Evolutionary conservation across 2,113 vertebrate genomes (phyloP), one percentile per base, ranked within the genome.

Genomic region (Calypte anna): DNA sequence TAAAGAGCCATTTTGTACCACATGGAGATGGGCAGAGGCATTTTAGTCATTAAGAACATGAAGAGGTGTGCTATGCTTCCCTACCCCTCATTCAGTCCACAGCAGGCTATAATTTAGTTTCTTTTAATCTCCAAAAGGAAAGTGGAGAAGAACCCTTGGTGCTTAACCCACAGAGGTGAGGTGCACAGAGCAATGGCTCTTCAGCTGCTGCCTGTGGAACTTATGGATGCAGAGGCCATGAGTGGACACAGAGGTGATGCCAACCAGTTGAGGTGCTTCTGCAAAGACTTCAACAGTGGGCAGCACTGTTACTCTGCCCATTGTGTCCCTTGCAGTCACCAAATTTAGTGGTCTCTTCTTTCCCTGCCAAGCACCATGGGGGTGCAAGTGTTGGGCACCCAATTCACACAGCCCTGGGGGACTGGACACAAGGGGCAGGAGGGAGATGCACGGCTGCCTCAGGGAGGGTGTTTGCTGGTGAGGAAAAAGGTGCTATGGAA

Each of bases 201-300:
- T 63, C 80, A 51, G 21, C 63, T 64, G 46, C 64, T 24, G 21
- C 62, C 51, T 28, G 36, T 40, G 40, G 12, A 68, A 9, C 51
- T 38, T 36, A 21, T 36, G 51, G 46, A 17, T 13, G 7, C 1
- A 3, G 12, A 28, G 43, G 13, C 14, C 0, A 0, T 48, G 59
- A 46, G 23, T 33, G 33, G 48, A 19, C 2, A 3, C 31, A 25
- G 68, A 1, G 9, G 27, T 0, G 0, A 43, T 61, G 64, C 55
- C 38, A 44, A 50, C 44, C 2, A 3, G 21, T 31, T 36, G 48
- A 19, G 40, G 22, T n/a, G 50, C 55, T 74, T 43, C 38, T 82
- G 48, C 70, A 46, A 15, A 46, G 53, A 9, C 14, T 81, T 50
- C 6, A 27, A 10, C 70, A 38, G 10, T 25, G 1, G 2, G 53